Evolutionary conservation across 2,113 vertebrate species (phyloP).

Genomic region (Corapipo altera): DNA sequence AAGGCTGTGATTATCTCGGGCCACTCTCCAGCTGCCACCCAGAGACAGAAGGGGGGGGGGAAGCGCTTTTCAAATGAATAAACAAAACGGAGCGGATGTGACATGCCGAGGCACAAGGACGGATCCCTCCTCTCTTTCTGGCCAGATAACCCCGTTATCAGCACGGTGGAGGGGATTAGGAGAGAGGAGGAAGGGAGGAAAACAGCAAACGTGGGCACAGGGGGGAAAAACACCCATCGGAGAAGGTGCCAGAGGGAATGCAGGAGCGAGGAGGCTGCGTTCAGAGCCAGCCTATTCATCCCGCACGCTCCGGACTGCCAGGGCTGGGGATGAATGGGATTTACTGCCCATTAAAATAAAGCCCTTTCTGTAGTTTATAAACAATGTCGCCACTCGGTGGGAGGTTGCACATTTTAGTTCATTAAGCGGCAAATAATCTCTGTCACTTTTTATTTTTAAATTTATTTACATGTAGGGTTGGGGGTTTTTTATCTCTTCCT

Average conservation of each 20-base stretch:
- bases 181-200: not conserved
- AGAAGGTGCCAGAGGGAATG: not conserved
- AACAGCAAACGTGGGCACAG: not conserved
- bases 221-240: not conserved
- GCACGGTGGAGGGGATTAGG: not conserved
- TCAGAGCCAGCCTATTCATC: not conserved
- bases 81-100: slow-evolving; percentile 30
- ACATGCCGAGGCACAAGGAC: not conserved
- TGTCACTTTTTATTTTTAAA: slow-evolving; percentile 21
- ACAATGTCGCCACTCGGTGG: not conserved
- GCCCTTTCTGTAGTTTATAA: slow-evolving; percentile 50
- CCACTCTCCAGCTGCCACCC: slow-evolving; percentile 49
- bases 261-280: not conserved
- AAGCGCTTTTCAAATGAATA: not conserved
- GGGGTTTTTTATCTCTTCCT: not conserved
- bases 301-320: not conserved
- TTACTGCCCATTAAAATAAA: slow-evolving; percentile 63
- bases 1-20: slow-evolving; percentile 5
- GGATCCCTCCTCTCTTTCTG: slow-evolving; percentile 17
- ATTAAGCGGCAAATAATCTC: slow-evolving; percentile 55
- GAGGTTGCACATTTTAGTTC: slow-evolving; percentile 42
- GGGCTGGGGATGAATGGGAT: slow-evolving; percentile 51
- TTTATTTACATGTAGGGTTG: slow-evolving; percentile 15
- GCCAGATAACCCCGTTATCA: not conserved
- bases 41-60: not conserved